Evolutionary conservation across 2,888 invertebrate genomes (phyloP).

Genomic region (Athetis lepigone): DNA sequence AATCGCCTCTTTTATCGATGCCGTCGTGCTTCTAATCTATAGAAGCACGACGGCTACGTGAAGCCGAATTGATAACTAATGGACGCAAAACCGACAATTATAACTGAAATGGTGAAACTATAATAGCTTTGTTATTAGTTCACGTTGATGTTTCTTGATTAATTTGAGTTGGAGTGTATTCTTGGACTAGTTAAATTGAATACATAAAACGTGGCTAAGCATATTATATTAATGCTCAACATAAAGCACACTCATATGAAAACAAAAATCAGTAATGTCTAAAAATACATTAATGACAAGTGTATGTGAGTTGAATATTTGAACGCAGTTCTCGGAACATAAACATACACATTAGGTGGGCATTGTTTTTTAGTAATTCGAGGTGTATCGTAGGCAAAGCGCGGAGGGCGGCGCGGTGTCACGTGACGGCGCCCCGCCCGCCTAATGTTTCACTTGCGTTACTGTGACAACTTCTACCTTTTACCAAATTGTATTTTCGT

Average conservation of each 20-base stretch:
- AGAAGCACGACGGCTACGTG: conserved; percentile 58
- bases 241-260: conserved; percentile 20
- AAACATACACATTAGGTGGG: conserved; percentile 72
- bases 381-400: conserved; percentile 71
- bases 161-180: not conserved
- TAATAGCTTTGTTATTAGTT: conserved; percentile 12
- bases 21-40: no score
- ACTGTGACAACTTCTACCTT: conserved; percentile 88
- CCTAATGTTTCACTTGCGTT: conserved; percentile 88
- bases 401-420: conserved; percentile 69
- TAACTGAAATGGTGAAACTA: conserved; percentile 32
- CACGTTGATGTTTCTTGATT: conserved; percentile 26
- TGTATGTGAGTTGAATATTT: conserved; percentile 65
- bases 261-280: conserved; percentile 36
- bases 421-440: conserved; percentile 76
- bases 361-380: conserved; percentile 78
- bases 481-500: conserved; percentile 90
- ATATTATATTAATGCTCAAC: conserved; percentile 20
- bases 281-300: conserved; percentile 62
- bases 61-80: conserved; percentile 59
- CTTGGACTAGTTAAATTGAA: not conserved
- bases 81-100: conserved; percentile 40
- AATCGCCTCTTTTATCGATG: conserved; percentile 82
- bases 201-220: not conserved
- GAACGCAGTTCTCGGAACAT: conserved; percentile 63